These are phyloP conservation scores for Nestor notabilis DNA, from an alignment of 2,113 vertebrate species.

Conservation along the genomic window DNA sequence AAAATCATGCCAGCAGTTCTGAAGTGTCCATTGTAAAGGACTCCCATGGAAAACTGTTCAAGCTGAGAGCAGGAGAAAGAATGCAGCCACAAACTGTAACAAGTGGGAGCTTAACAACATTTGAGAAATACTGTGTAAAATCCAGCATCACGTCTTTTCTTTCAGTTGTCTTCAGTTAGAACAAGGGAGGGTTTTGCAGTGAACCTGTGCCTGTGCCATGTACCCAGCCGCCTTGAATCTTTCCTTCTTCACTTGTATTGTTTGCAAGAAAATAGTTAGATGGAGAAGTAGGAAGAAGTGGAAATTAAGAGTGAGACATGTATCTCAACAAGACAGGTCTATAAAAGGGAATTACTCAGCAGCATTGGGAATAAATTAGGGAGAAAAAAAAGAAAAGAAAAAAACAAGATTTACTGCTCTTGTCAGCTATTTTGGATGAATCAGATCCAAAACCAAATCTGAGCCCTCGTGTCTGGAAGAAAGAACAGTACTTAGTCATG, in stretches of 20 bases:
- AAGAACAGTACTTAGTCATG: background rate
- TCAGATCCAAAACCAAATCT: background rate
- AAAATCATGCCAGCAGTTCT: background rate
- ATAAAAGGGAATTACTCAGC: slow-evolving; percentile 59
- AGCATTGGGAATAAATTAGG: slow-evolving; percentile 2
- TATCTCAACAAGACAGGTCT: background rate
- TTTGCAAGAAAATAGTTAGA: background rate
- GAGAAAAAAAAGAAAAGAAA: background rate
- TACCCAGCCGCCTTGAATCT: background rate
- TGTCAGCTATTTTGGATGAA: slow-evolving; percentile 31
- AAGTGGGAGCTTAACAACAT: background rate
- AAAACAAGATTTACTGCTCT: slow-evolving; percentile 31
- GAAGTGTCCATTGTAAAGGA: background rate
- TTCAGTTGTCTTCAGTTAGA: background rate
- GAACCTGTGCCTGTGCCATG: background rate
- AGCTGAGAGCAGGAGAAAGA: slow-evolving; percentile 26
- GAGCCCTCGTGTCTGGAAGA: background rate
- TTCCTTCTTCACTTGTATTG: background rate
- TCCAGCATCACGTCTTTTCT: background rate
- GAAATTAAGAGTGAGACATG: background rate
- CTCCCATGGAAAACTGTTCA: background rate
- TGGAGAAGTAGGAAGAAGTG: background rate
- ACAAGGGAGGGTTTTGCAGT: background rate
- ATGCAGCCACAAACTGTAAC: background rate
- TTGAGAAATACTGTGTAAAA: background rate